phyloP scores from a whole-genome alignment of 2,113 vertebrate species.

The Calonectris borealis region DNA sequence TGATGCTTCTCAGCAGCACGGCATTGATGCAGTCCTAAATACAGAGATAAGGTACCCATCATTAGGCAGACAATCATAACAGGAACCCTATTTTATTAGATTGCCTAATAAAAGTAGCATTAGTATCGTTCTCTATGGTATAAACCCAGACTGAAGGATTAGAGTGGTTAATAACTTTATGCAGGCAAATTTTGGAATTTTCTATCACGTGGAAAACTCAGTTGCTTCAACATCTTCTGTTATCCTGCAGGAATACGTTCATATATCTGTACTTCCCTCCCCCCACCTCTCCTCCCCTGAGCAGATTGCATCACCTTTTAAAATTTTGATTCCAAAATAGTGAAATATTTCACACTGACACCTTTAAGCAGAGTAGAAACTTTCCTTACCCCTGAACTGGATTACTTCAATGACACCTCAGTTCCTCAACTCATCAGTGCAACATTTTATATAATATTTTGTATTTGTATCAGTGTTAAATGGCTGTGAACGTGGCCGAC shows the following conservation, averaged over 20 bases:
- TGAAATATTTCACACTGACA: background rate
- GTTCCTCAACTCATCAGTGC: background rate
- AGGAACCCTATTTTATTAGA: background rate
- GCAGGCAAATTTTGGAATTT: background rate
- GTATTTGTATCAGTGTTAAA: background rate
- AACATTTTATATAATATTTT: background rate
- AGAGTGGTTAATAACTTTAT: fast-evolving
- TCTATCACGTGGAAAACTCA: background rate
- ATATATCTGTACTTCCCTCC: background rate
- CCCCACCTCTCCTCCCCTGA: fast-evolving
- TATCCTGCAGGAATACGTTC: background rate
- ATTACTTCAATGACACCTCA: background rate
- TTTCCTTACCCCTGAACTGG: background rate
- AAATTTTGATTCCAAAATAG: background rate
- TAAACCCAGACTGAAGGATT: background rate
- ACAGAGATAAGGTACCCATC: background rate
- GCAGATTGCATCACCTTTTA: background rate
- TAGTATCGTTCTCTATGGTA: background rate
- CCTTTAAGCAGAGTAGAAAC: background rate
- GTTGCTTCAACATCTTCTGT: background rate
- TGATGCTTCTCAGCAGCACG: background rate
- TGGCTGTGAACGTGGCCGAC: background rate
- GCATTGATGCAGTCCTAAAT: background rate
- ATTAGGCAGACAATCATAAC: background rate
- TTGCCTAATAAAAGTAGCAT: background rate